phyloP scores from a whole-genome alignment of 2,888 invertebrate genomes.

The Protula sp. region DNA sequence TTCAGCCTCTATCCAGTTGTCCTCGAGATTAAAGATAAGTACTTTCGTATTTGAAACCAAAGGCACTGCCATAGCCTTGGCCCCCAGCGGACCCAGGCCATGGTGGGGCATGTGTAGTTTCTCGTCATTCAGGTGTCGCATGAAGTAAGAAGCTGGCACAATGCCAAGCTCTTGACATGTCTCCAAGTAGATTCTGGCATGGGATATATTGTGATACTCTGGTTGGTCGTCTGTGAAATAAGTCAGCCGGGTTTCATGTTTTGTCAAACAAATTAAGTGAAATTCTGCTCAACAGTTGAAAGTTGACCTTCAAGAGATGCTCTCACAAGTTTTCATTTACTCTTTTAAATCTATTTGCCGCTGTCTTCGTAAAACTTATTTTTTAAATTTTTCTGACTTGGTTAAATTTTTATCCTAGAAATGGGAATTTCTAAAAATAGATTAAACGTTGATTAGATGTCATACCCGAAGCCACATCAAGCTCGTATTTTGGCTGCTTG shows the following conservation, averaged over 20 bases:
- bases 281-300: no score
- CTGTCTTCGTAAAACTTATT: not conserved
- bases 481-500: no score
- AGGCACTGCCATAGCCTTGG: constrained; percentile 37
- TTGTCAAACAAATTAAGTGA: no score
- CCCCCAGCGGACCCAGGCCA: constrained; percentile 38
- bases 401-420: no score
- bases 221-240: not conserved
- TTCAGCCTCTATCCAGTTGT: constrained; percentile 41
- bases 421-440: no score
- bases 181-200: constrained; percentile 21
- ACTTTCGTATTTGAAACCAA: constrained; percentile 37
- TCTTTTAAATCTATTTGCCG: not conserved
- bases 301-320: no score
- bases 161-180: constrained; percentile 30
- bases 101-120: constrained; percentile 35
- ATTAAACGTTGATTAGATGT: no score
- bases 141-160: constrained; percentile 37
- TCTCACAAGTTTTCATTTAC: no score
- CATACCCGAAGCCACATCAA: no score
- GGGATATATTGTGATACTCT: not conserved
- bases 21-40: constrained; percentile 34
- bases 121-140: constrained; percentile 34
- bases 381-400: no score
- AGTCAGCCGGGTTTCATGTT: no score